phyloP scores from a whole-genome alignment of 2,797 vertebrate genomes.

The Leontocebus nigricollis region DNA sequence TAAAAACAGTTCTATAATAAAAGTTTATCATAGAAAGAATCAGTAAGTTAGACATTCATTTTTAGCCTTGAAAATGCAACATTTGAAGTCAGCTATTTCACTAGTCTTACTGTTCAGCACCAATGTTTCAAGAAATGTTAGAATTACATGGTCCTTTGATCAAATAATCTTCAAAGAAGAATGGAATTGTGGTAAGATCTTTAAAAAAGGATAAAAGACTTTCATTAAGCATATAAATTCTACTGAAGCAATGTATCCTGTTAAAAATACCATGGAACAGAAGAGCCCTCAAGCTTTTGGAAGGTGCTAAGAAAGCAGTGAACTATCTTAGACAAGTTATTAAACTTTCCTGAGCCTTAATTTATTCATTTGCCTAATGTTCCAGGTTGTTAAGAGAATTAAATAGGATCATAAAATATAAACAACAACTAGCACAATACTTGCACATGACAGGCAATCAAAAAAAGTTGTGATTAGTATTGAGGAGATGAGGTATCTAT shows the following conservation, averaged over 20 bases:
- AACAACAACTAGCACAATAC: not conserved
- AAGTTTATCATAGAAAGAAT: slow-evolving; percentile 27
- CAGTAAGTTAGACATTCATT: slow-evolving; percentile 33
- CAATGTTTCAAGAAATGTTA: slow-evolving; percentile 30
- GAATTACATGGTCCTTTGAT: slow-evolving; percentile 22
- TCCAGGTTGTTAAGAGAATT: not conserved
- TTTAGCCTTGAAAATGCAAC: slow-evolving; percentile 34
- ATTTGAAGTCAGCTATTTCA: slow-evolving; percentile 34
- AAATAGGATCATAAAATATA: slow-evolving; percentile 19
- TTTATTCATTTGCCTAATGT: not conserved
- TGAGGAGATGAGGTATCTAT: not conserved
- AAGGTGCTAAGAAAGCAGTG: not conserved
- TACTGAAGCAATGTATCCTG: not conserved
- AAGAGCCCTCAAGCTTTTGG: not conserved
- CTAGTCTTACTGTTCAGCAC: not conserved
- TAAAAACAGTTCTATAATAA: slow-evolving; percentile 45
- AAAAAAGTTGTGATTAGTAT: not conserved
- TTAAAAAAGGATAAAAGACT: not conserved
- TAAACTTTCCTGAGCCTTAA: not conserved
- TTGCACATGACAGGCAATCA: not conserved
- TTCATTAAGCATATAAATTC: not conserved
- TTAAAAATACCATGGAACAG: not conserved
- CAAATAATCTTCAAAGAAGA: not conserved
- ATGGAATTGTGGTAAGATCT: not conserved
- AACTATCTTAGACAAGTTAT: not conserved